Base-by-base conservation (phyloP, 2,113 vertebrate genomes). In the Myotis brandtii region DNA sequence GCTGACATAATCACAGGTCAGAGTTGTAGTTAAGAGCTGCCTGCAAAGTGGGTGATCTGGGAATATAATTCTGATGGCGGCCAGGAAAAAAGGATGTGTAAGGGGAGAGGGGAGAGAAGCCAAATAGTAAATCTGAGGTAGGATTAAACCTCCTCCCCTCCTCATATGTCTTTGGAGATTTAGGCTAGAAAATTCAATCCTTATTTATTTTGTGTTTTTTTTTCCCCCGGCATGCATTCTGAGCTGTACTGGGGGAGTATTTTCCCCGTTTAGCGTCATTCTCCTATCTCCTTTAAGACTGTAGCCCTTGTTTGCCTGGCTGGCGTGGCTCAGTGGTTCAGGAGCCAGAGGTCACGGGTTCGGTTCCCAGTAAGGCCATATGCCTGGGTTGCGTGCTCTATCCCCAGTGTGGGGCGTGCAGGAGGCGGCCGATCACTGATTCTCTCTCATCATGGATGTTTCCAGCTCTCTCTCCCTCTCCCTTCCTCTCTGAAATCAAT, bases 1-100 rank as follows among this genome's bases (percentile, higher is more conserved):
- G 52, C 83, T 89, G 79, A 82, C 93, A 84, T 95, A 91, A 95
- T 96, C 93, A 96, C 89, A 96, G 91, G 88, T 94, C 90, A 92
- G 80, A 69, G 16, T 23, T 9, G n/a, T 18, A 37, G 77, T 40
- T 54, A 50, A 73, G 90, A 64, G 50, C 56, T 48, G n/a, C 81
- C 89, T 88, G 56, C 93, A 56, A n/a, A 93, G 82, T 92, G 59
- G 82, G 76, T 91, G 87, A 95, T 85, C 93, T 83, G 16, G 82
- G 37, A 56, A 32, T 23, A 9, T 17, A 32, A 88, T 96, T 92
- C 73, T 89, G 85, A 75, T 72, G 43, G 20, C n/a, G 40, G 50
- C 50, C 37, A 16, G 10, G 3, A 6, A 82, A 86, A 81, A 84
- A 46, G n/a, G 70, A 59, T 0, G 32, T 32, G 20, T 43, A n/a